Conservation (phyloP, 2,888 invertebrate genomes). For the Cephonodes hylas region DNA sequence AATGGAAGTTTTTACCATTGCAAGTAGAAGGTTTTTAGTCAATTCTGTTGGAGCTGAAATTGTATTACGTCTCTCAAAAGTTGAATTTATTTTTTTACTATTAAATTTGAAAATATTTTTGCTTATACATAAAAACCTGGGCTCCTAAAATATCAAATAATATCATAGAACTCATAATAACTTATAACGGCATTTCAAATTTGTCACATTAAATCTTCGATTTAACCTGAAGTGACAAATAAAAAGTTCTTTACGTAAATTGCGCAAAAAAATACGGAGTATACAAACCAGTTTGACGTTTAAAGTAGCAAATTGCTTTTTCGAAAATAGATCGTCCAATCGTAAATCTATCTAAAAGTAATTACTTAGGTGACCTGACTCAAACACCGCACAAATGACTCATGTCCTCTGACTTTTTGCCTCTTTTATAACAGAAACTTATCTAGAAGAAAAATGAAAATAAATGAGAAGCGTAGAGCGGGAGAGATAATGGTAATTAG, state of each 20-base stretch:
- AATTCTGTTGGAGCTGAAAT: no score
- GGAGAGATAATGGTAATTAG: constrained; percentile 50
- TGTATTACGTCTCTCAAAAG: no score
- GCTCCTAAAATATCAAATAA: background rate
- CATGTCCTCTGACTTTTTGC: constrained; percentile 10
- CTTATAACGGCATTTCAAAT: background rate
- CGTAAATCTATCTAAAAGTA: constrained; percentile 14
- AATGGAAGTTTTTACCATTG: no score
- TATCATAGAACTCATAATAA: background rate
- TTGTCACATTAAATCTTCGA: background rate
- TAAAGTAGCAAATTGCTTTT: background rate
- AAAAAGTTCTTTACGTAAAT: background rate
- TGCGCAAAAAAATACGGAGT: background rate
- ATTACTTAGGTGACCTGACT: constrained; percentile 12
- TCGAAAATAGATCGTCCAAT: constrained; percentile 2
- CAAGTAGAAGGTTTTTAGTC: no score
- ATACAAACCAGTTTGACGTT: background rate
- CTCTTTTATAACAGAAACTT: constrained; percentile 23
- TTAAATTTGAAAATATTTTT: no score
- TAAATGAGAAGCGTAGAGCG: constrained; percentile 32
- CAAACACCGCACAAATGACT: constrained; percentile 10
- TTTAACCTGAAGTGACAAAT: background rate
- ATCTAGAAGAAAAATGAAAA: constrained; percentile 29
- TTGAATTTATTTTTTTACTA: no score
- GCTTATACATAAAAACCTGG: background rate